Base-by-base conservation (phyloP, 2,888 invertebrate genomes). In the Ramazzottius varieornatus region DNA sequence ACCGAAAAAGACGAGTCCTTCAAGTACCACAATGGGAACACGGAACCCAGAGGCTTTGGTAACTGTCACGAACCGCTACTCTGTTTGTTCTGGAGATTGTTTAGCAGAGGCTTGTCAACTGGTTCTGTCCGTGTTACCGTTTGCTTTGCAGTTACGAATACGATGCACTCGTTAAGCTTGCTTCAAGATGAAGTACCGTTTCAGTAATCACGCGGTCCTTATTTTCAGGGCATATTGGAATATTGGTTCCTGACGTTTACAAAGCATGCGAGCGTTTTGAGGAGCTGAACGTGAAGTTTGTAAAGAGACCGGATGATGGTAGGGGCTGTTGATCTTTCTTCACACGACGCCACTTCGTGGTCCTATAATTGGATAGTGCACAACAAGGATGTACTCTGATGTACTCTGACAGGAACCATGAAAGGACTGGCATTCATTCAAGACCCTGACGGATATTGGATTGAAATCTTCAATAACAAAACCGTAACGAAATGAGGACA, bases 371-470 rank as follows among this genome's bases (percentile, higher is more conserved):
- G 40, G 20, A 40, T 13, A 40, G 40, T 8, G 20, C 20, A 40
- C 13, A 13, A 40, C 40, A 8, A 40, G 8, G 40, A 40, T 8
- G 20, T 40, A 13, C 40, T 20, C 8, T 40, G 40, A 40, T 20
- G 20, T 8, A 40, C 8, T 40, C 40, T 8, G 20, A 16, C 71
- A 80, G 90, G 90, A 0, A 88, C 86, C 74, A 91, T 92, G 89
- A 90, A 86, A 75, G 89, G 89, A 0, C 78, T 93, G 64, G 93
- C 92, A 1, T 93, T 93, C 75, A 88, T 93, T 67, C 86, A 88
- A 71, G 93, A 93, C 75, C 93, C 93, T 0, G 93, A 93, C 75
- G 92, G 90, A 33, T 93, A 93, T 74, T 91, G 91, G 91, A 91
- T 93, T 72, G 92, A 93, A 75, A 88, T 91, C 40, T 40, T 20